A percentile compares a stretch with the other conserved stretches of the same genome.
Evolutionary conservation across 1,140 invertebrate species (phyloP).

Genomic region (Myzus persicae): DNA sequence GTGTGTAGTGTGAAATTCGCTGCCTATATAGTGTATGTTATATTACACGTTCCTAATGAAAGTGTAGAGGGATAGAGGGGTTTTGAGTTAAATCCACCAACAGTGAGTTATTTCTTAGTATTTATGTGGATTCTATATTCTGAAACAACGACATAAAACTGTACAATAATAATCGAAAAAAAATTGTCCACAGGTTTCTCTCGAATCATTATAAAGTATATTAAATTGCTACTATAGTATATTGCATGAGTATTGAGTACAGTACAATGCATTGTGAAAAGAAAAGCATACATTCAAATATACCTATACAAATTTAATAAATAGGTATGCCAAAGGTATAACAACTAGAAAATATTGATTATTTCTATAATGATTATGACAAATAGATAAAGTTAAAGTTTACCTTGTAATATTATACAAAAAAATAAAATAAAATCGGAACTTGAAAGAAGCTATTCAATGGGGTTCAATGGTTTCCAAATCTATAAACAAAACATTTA

Average conservation of each 20-base stretch:
- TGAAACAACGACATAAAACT: neutral
- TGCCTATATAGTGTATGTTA: neutral
- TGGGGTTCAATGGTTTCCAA: neutral
- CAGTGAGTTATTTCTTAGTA: neutral
- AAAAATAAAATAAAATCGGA: neutral
- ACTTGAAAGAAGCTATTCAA: rapidly evolving
- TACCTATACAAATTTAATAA: neutral
- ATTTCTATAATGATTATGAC: neutral
- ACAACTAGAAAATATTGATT: neutral
- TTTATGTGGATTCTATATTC: neutral
- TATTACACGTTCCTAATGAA: no score
- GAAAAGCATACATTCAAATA: neutral
- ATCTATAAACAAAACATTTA: neutral
- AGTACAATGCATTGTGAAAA: neutral
- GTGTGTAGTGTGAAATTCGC: neutral
- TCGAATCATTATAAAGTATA: neutral
- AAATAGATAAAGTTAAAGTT: neutral
- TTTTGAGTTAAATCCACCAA: no score
- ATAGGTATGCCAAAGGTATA: neutral
- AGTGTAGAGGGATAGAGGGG: no score
- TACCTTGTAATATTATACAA: neutral
- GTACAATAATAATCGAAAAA: neutral
- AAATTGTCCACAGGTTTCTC: neutral
- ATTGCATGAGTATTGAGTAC: no score
- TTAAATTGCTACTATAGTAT: no score